phyloP scores from a whole-genome alignment of 2,113 vertebrate genomes.

The Leucopsar rothschildi region DNA sequence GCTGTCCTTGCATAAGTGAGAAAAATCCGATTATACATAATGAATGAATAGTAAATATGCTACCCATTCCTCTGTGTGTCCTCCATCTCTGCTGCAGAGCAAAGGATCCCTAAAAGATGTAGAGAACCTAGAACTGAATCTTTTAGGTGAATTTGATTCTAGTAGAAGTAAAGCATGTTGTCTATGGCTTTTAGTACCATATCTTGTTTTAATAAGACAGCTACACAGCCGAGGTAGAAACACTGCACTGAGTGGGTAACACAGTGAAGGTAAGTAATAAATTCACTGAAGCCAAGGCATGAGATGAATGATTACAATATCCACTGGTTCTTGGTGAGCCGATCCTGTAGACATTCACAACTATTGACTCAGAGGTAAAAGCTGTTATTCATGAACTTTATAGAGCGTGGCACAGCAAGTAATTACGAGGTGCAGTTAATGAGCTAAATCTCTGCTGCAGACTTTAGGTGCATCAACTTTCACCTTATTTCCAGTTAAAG shows the following conservation, averaged over 20 bases:
- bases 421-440: background rate
- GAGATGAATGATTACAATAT: background rate
- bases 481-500: background rate
- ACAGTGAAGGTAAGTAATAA: background rate
- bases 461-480: background rate
- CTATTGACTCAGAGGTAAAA: slow-evolving; percentile 12
- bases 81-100: background rate
- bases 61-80: background rate
- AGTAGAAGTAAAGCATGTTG: background rate
- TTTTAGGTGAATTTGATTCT: background rate
- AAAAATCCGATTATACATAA: background rate
- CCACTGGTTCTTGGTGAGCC: background rate
- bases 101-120: background rate
- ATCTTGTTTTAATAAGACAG: background rate
- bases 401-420: background rate
- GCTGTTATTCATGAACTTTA: background rate
- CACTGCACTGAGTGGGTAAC: background rate
- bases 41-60: background rate
- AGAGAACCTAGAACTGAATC: background rate
- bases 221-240: background rate
- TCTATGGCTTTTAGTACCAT: background rate
- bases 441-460: background rate
- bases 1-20: background rate
- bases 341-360: background rate
- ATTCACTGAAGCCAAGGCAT: background rate